phyloP scores from a whole-genome alignment of 2,888 invertebrate species.

The Agrotis ipsilon region DNA sequence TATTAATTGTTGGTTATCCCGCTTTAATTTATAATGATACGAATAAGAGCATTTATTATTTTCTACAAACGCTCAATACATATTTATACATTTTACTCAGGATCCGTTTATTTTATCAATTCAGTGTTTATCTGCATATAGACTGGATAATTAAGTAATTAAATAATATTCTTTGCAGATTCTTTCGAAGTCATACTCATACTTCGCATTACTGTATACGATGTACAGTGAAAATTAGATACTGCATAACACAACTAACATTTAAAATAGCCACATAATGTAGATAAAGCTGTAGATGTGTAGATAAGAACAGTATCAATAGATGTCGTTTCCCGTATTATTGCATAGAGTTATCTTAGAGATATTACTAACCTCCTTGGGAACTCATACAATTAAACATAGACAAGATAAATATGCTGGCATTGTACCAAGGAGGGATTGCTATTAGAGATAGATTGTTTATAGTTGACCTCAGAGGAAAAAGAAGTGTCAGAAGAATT shows the following conservation, averaged over 20 bases:
- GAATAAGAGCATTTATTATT: no score
- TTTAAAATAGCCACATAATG: constrained; percentile 40
- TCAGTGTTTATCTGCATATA: background rate
- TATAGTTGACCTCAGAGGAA: background rate
- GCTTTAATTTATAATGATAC: no score
- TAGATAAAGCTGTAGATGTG: constrained; percentile 54
- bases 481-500: constrained; percentile 24
- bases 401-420: constrained; percentile 24
- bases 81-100: no score
- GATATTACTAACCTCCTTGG: constrained; percentile 48
- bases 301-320: constrained; percentile 50
- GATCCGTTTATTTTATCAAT: background rate
- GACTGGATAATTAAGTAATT: background rate
- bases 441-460: background rate
- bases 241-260: constrained; percentile 17
- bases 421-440: constrained; percentile 18
- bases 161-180: constrained; percentile 79
- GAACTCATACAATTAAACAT: constrained; percentile 27
- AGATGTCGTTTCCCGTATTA: constrained; percentile 35
- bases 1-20: no score
- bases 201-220: constrained; percentile 87
- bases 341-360: constrained; percentile 49
- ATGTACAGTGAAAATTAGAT: constrained; percentile 82
- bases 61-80: no score
- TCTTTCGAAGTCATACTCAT: constrained; percentile 85